phyloP scores from a whole-genome alignment of 1,140 invertebrate genomes.

The Euschistus heros region DNA sequence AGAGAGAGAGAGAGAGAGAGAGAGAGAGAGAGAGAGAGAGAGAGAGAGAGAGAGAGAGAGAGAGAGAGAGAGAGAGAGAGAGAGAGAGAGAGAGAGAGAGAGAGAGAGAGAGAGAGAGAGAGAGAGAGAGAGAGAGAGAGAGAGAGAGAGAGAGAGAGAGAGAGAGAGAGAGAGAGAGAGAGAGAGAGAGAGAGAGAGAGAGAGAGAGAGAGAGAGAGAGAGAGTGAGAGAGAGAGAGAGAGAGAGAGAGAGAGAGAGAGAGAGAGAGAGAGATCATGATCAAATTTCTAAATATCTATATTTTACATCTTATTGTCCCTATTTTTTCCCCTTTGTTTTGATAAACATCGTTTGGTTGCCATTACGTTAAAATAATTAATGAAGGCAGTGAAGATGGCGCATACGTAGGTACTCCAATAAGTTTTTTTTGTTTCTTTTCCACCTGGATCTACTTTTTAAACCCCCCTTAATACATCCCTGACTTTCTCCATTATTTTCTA shows the following conservation, averaged over 20 bases:
- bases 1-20: slow-evolving; percentile 18
- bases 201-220: background rate
- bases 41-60: slow-evolving; percentile 3
- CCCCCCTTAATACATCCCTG: too few relatives aligned
- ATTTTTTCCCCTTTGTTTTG: too few relatives aligned
- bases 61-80: background rate
- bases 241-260: background rate
- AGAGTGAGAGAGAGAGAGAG: background rate
- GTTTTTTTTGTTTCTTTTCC: too few relatives aligned
- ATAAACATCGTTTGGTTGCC: too few relatives aligned
- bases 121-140: background rate
- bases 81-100: background rate
- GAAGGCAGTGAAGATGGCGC: too few relatives aligned
- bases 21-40: slow-evolving; percentile 1
- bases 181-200: background rate
- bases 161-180: slow-evolving; percentile 4
- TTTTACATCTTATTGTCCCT: too few relatives aligned
- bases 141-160: background rate
- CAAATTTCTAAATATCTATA: too few relatives aligned
- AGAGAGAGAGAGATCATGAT: background rate
- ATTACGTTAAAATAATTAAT: too few relatives aligned
- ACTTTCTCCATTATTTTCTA: too few relatives aligned
- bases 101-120: background rate
- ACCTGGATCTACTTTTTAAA: too few relatives aligned
- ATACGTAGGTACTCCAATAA: too few relatives aligned